phyloP scores from a whole-genome alignment of 2,797 vertebrate genomes.

The Anguilla marmorata region DNA sequence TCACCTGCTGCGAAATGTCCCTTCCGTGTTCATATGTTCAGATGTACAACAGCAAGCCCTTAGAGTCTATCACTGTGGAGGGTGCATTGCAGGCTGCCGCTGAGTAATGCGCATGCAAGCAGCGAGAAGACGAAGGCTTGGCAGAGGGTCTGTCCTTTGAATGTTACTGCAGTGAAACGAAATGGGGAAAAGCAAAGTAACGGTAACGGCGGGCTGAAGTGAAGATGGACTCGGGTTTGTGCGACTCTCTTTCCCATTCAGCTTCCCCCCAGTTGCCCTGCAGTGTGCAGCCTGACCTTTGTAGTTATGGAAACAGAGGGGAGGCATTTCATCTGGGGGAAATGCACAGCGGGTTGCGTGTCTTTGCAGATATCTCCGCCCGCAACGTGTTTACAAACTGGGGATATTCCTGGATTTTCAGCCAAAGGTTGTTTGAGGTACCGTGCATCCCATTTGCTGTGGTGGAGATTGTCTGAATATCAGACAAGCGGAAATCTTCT shows the following conservation, averaged over 20 bases:
- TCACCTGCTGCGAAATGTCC: slow-evolving; percentile 35
- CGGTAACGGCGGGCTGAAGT: slow-evolving; percentile 27
- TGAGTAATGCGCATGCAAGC: neutral
- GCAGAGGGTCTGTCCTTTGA: neutral
- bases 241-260: slow-evolving; percentile 29
- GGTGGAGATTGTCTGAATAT: neutral
- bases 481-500: neutral
- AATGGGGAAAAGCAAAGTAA: neutral
- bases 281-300: slow-evolving; percentile 46
- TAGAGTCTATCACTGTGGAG: neutral
- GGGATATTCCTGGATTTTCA: slow-evolving; percentile 48
- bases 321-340: slow-evolving; percentile 47
- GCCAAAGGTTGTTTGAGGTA: slow-evolving; percentile 54
- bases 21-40: slow-evolving; percentile 10
- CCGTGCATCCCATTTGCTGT: neutral
- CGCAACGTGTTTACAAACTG: slow-evolving; percentile 63
- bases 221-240: slow-evolving; percentile 34
- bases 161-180: slow-evolving; percentile 7
- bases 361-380: slow-evolving; percentile 28
- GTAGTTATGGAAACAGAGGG: slow-evolving; percentile 41
- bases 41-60: neutral
- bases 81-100: neutral
- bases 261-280: neutral
- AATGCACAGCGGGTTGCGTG: slow-evolving; percentile 43
- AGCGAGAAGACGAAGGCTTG: neutral